phyloP scores from a whole-genome alignment of 35 echinoderm and acorn worm genomes.

The Patiria miniata region DNA sequence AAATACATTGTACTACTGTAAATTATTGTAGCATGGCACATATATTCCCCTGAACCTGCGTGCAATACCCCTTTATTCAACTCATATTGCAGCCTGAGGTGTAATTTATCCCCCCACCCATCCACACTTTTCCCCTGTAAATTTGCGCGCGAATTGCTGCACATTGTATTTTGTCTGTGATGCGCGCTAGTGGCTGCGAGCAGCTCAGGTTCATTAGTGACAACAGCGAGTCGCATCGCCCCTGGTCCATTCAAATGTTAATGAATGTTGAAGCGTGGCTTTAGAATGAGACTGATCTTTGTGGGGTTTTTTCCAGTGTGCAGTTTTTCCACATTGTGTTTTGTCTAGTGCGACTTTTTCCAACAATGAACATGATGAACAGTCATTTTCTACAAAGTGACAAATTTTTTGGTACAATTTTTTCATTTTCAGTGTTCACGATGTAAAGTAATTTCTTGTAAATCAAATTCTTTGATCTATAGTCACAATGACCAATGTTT shows the following conservation, averaged over 20 bases:
- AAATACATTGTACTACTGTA: too few relatives aligned
- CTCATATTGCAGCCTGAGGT: not conserved
- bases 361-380: too few relatives aligned
- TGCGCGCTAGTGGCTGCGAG: not conserved
- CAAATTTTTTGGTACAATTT: too few relatives aligned
- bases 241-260: not conserved
- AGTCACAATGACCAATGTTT: too few relatives aligned
- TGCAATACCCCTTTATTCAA: too few relatives aligned
- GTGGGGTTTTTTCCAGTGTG: not conserved
- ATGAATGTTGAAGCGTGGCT: not conserved
- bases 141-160: not conserved
- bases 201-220: slow-evolving; percentile 1
- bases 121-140: not conserved
- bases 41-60: slow-evolving; percentile 11
- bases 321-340: not conserved
- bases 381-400: too few relatives aligned
- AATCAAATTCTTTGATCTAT: too few relatives aligned
- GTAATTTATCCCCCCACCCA: not conserved
- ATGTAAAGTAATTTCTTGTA: too few relatives aligned
- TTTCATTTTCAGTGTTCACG: too few relatives aligned
- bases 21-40: slow-evolving; percentile 28
- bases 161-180: not conserved
- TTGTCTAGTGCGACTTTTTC: too few relatives aligned
- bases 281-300: not conserved
- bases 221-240: not conserved